These are phyloP conservation scores for Hephaestus fuliginosus DNA, from an alignment of 2,797 vertebrate species.

Conservation along the genomic window DNA sequence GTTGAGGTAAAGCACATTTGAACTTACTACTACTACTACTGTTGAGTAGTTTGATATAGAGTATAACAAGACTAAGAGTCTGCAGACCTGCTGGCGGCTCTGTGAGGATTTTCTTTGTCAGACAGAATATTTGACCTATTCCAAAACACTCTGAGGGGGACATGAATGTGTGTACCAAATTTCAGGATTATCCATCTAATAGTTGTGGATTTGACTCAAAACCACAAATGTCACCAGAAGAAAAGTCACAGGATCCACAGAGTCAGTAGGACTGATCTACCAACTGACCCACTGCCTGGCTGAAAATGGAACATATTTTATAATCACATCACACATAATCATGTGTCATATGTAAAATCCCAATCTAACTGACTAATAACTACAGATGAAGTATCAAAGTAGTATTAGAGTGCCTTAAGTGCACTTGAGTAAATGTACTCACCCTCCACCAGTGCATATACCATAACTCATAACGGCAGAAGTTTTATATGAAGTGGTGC, in stretches of 20 bases:
- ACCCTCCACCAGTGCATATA: not conserved
- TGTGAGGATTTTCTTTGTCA: too few species aligned
- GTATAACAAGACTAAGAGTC: too few species aligned
- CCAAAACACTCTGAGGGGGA: too few species aligned
- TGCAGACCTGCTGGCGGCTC: not conserved
- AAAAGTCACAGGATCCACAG: not conserved
- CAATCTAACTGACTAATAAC: not conserved
- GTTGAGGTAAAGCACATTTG: not conserved
- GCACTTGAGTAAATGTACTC: not conserved
- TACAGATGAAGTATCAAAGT: not conserved
- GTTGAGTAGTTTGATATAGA: too few species aligned
- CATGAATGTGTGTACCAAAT: not conserved
- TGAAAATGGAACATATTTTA: not conserved
- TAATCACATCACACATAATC: too few species aligned
- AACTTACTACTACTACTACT: too few species aligned
- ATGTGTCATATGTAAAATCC: not conserved
- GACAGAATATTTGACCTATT: not conserved
- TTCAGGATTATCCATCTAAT: not conserved
- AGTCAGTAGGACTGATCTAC: not conserved
- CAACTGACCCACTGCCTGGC: not conserved
- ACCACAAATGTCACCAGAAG: not conserved
- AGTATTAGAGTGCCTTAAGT: not conserved
- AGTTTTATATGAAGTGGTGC: not conserved
- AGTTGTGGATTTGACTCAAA: not conserved
- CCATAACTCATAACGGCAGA: not conserved